phyloP scores from a whole-genome alignment of 2,113 vertebrate species.

The Tachysurus vachellii region DNA sequence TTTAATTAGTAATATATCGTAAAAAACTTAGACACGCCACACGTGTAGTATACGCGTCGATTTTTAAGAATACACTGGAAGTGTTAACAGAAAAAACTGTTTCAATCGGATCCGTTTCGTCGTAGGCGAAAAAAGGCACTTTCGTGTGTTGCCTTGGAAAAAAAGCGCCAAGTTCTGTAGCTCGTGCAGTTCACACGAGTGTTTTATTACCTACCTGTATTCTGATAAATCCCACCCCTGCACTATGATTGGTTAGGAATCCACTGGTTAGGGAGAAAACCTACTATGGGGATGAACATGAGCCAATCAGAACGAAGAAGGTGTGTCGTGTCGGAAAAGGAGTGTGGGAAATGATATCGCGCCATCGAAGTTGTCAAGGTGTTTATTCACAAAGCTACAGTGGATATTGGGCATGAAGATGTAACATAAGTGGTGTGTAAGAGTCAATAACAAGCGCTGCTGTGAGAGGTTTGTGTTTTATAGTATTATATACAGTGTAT shows the following conservation, averaged over 20 bases:
- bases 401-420: background rate
- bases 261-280: too few relatives aligned
- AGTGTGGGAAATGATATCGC: background rate
- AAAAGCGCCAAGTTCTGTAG: conserved; percentile 77
- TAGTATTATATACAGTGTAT: too few relatives aligned
- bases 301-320: background rate
- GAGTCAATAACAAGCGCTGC: background rate
- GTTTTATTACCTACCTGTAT: background rate
- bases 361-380: conserved; percentile 13
- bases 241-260: background rate
- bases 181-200: conserved; percentile 38
- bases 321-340: background rate
- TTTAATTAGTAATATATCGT: background rate
- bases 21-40: background rate
- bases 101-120: background rate
- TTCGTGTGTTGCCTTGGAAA: conserved; percentile 61
- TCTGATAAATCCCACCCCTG: conserved; percentile 12
- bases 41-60: background rate
- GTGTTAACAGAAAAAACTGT: background rate
- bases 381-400: background rate
- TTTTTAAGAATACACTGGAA: background rate
- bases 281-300: too few relatives aligned
- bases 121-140: conserved; percentile 33
- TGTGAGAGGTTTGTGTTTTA: conserved; percentile 16
- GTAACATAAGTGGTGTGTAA: background rate